Base-by-base conservation (phyloP, 2,113 vertebrate species). In the Alexandromys fortis region DNA sequence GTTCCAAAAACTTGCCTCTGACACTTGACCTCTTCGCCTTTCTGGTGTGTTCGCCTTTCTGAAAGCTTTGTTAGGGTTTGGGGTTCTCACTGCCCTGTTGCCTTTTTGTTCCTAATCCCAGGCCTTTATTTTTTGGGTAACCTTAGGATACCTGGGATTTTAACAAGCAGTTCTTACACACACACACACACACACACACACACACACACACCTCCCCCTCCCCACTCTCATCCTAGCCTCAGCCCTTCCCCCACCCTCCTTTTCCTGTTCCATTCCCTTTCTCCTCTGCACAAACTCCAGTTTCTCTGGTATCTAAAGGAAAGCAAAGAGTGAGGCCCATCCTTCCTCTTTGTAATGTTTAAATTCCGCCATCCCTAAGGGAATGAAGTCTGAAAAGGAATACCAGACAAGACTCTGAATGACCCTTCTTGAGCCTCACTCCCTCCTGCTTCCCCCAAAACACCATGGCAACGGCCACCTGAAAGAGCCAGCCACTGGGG, bases 381-480 rank as follows among this genome's bases (percentile, higher is more conserved):
- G 92, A 96, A 96, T 63, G 38, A 94, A 94, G 61, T 95, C 81
- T 93, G 85, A 95, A 94, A 96, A 92, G 92, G 93, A 96, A 88
- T 81, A 73, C 28, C 79, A 85, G 87, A 93, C 81, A 76, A 94
- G 85, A 70, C n/a, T 92, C 85, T 94, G 79, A 97, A 96, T 82
- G 89, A 86, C 90, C 47, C 67, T 96, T 82, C 94, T 95, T 93
- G 94, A 92, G 96, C 96, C 93, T 94, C 78, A 45, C 92, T 58
- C 86, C 94, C 94, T 93, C 96, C 94, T 61, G 92, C 68, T 86
- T 68, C 79, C 93, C 91, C 95, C 77, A 52, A 92, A 94, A 95
- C 61, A 89, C 94, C 86, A 95, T 96, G 96, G 96, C 94, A 96
- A 97, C 96, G 91, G 89, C 92, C 95, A 97, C 96, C 97, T 96